Conservation (phyloP, 2,113 vertebrate species). For the Carollia perspicillata region DNA sequence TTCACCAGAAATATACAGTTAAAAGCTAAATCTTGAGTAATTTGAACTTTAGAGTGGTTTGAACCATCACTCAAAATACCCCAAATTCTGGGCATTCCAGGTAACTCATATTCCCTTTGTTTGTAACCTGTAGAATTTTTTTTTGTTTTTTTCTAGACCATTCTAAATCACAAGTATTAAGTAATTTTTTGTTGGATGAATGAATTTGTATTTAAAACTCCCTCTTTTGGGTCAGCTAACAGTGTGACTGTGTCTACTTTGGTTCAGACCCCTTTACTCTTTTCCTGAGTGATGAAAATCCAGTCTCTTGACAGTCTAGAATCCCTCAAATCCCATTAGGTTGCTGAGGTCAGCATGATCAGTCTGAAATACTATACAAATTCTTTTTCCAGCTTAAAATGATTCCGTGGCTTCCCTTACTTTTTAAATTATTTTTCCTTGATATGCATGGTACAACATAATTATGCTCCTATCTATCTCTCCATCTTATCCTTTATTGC, state of each 20-base stretch:
- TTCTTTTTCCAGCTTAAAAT: slow-evolving; percentile 1
- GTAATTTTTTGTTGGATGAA: background rate
- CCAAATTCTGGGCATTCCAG: background rate
- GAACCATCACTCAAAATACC: background rate
- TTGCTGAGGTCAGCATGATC: background rate
- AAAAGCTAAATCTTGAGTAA: background rate
- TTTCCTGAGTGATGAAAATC: background rate
- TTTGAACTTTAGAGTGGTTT: background rate
- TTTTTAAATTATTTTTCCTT: background rate
- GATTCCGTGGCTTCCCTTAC: background rate
- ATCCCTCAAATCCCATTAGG: background rate
- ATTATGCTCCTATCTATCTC: background rate
- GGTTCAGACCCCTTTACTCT: background rate
- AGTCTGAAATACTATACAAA: background rate
- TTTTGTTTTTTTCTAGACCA: background rate
- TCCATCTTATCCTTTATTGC: background rate
- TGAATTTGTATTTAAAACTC: background rate
- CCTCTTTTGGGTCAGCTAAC: background rate
- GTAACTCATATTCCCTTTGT: background rate
- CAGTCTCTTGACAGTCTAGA: background rate
- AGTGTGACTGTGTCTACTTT: background rate
- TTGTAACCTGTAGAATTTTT: background rate
- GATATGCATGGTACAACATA: background rate
- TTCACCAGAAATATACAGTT: background rate
- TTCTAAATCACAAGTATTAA: background rate